Evolutionary conservation across 1,140 invertebrate species (phyloP).

Genomic region (Nasonia longicornis): DNA sequence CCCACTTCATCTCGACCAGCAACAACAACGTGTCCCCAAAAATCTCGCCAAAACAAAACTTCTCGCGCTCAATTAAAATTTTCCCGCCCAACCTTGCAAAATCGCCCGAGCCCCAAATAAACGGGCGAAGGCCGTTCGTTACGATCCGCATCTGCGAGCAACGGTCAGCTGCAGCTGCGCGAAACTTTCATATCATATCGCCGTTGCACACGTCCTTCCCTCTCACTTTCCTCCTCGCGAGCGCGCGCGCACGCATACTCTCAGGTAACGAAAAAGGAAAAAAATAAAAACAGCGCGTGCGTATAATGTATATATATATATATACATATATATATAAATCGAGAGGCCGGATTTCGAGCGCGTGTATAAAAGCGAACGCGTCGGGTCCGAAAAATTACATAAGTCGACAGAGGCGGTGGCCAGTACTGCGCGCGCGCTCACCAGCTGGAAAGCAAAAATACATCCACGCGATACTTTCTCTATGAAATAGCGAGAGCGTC

Average conservation of each 20-base stretch:
- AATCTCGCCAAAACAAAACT: too few relatives aligned
- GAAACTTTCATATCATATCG: slow-evolving; percentile 32
- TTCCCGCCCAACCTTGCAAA: neutral
- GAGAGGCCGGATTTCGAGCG: neutral
- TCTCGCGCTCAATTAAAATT: neutral
- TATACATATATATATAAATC: neutral
- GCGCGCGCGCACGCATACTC: neutral
- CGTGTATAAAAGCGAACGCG: neutral
- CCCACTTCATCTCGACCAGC: too few relatives aligned
- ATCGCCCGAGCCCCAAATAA: neutral
- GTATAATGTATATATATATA: neutral
- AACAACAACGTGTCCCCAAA: too few relatives aligned
- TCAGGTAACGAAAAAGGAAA: slow-evolving; percentile 10
- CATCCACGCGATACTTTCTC: slow-evolving; percentile 61
- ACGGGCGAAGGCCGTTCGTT: slow-evolving; percentile 13
- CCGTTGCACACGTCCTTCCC: slow-evolving; percentile 26
- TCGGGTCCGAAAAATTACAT: slow-evolving; percentile 35
- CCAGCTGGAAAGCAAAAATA: slow-evolving; percentile 67
- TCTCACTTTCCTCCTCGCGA: slow-evolving; percentile 21
- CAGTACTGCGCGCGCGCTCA: neutral
- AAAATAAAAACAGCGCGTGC: neutral
- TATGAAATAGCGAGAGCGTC: slow-evolving; percentile 66
- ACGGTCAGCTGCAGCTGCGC: too few relatives aligned
- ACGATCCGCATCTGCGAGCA: too few relatives aligned
- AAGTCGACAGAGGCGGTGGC: slow-evolving; percentile 14